Conservation (phyloP, 2,888 invertebrate species). For the Drosophila gaucha region DNA sequence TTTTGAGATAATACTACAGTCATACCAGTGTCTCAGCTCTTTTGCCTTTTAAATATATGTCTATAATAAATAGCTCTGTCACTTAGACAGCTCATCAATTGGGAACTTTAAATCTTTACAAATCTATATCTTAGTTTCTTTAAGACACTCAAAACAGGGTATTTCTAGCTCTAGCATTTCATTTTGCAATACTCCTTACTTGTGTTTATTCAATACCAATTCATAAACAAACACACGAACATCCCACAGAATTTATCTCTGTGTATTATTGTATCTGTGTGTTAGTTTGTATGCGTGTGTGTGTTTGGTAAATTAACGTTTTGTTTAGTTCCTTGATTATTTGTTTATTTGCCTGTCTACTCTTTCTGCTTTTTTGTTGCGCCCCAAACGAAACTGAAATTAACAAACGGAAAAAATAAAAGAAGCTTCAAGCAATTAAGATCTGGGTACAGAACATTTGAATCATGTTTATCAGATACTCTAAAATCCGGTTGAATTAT, state of each 20-base stretch:
- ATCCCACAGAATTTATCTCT: conserved; percentile 27
- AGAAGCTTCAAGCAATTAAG: conserved; percentile 39
- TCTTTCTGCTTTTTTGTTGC: conserved; percentile 36
- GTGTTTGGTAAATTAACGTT: conserved; percentile 64
- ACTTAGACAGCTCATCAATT: too few species aligned
- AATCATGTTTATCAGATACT: conserved; percentile 5
- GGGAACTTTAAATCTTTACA: too few species aligned
- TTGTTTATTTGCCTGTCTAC: conserved; percentile 71
- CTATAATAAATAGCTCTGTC: too few species aligned
- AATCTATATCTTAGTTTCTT: background rate
- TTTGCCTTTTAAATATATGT: too few species aligned
- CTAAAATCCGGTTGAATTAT: background rate
- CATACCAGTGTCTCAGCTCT: too few species aligned
- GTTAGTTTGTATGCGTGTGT: conserved; percentile 10
- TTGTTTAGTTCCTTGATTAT: conserved; percentile 66
- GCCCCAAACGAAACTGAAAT: conserved; percentile 63
- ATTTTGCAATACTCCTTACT: background rate
- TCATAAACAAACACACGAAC: conserved; percentile 46
- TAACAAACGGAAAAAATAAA: conserved; percentile 42
- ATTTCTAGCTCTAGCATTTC: background rate
- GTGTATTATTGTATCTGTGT: conserved; percentile 19
- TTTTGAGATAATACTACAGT: too few species aligned
- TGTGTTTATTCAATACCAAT: conserved; percentile 52
- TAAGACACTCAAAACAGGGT: background rate
- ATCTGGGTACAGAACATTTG: conserved; percentile 1